phyloP scores from a whole-genome alignment of 2,113 vertebrate genomes.

The Lonchura striata region DNA sequence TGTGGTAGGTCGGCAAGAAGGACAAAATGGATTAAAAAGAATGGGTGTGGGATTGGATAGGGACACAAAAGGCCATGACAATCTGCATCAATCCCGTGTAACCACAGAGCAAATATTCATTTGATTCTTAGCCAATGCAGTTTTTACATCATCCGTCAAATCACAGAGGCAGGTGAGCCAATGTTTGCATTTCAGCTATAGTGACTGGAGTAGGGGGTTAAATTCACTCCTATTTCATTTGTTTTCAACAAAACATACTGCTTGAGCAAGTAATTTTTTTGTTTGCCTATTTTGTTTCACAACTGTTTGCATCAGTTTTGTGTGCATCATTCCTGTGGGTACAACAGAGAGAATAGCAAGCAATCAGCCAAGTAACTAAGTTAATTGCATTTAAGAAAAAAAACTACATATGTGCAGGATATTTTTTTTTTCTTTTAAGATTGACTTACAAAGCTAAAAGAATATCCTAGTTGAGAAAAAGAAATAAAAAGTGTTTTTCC shows the following conservation, averaged over 20 bases:
- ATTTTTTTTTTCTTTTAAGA: background rate
- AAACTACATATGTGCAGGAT: background rate
- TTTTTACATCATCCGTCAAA: background rate
- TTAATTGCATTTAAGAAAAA: background rate
- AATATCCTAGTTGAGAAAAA: background rate
- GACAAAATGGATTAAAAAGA: background rate
- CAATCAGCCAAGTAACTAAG: background rate
- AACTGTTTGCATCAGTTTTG: background rate
- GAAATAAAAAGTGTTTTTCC: background rate
- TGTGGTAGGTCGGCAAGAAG: background rate
- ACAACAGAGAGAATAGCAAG: background rate
- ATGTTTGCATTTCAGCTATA: background rate
- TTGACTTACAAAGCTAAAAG: background rate
- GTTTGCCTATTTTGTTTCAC: background rate
- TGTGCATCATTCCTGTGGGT: background rate
- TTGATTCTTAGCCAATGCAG: background rate
- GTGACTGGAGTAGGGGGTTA: background rate
- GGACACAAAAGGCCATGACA: fast-evolving
- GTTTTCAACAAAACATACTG: background rate
- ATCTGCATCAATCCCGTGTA: background rate
- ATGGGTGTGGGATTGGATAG: background rate
- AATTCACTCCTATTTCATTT: background rate
- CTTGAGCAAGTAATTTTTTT: background rate
- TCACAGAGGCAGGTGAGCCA: background rate
- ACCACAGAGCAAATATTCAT: background rate